Evolutionary conservation across 2,797 vertebrate species (phyloP).

Genomic region (Merluccius polli): DNA sequence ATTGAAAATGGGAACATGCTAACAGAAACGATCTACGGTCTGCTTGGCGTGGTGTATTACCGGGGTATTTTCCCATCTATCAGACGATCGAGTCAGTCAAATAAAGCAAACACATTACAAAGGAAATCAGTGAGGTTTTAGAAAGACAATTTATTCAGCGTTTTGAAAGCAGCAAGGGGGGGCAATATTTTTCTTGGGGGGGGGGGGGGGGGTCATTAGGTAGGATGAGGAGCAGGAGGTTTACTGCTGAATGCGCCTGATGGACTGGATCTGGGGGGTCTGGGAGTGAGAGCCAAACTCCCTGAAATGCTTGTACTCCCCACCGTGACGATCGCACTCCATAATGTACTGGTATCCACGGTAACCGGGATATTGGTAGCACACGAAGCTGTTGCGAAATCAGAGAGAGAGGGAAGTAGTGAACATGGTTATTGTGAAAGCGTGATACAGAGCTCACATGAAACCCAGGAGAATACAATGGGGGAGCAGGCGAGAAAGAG

Average conservation of each 20-base stretch:
- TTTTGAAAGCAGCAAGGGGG: constrained; percentile 37
- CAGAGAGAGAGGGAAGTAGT: constrained; percentile 18
- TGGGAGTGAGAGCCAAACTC: constrained; percentile 91
- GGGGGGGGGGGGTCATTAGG: not conserved
- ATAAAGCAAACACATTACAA: constrained; percentile 42
- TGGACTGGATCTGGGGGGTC: constrained; percentile 92
- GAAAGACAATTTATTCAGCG: constrained; percentile 81
- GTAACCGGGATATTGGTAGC: constrained; percentile 92
- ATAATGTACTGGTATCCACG: constrained; percentile 92
- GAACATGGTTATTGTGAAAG: constrained; percentile 24
- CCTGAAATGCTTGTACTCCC: constrained; percentile 89
- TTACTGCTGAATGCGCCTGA: constrained; percentile 93
- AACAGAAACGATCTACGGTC: not conserved
- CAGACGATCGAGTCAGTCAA: not conserved
- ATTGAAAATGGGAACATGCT: not conserved
- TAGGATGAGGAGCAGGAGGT: constrained; percentile 14
- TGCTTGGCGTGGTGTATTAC: not conserved
- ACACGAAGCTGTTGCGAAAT: constrained; percentile 80
- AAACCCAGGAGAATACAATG: not conserved
- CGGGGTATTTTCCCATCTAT: not conserved
- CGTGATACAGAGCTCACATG: not conserved
- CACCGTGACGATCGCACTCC: constrained; percentile 87
- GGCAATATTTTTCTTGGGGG: no score
- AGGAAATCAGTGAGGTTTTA: constrained; percentile 66
- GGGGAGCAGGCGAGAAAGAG: not conserved